phyloP scores from a whole-genome alignment of 1,140 invertebrate species.

The Conus betulinus region DNA sequence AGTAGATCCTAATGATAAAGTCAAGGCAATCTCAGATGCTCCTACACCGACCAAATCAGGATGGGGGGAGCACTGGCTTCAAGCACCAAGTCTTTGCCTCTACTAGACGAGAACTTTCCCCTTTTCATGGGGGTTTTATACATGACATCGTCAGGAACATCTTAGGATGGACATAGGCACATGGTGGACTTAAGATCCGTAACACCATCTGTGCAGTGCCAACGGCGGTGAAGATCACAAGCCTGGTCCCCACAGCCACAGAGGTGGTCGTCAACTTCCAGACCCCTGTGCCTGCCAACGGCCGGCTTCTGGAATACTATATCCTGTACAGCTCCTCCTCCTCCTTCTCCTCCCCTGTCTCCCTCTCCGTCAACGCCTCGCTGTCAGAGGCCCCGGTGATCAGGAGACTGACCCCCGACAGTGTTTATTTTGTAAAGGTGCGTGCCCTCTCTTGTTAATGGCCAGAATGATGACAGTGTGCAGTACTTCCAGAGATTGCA shows the following conservation, averaged over 20 bases:
- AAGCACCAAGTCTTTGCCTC: too few species aligned
- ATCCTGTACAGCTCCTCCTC: constrained; percentile 46
- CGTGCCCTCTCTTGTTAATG: background rate
- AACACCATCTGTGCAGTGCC: constrained; percentile 51
- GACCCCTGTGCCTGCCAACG: constrained; percentile 56
- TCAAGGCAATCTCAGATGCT: too few species aligned
- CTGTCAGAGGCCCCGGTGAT: constrained; percentile 33
- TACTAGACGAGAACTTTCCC: too few species aligned
- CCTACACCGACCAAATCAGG: too few species aligned
- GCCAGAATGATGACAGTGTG: too few species aligned
- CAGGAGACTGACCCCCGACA: constrained; percentile 48
- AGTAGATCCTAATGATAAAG: too few species aligned
- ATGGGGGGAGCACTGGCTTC: too few species aligned
- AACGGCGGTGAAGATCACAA: constrained; percentile 44
- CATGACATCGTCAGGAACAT: background rate
- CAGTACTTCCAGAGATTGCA: too few species aligned
- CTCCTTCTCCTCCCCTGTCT: constrained; percentile 42
- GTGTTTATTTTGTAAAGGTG: constrained; percentile 63
- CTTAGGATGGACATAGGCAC: too few species aligned
- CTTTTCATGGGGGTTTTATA: background rate
- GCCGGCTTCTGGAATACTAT: constrained; percentile 54
- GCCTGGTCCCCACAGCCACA: constrained; percentile 37
- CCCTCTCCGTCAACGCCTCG: constrained; percentile 36
- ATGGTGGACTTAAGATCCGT: background rate
- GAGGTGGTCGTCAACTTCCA: constrained; percentile 54